Evolutionary conservation across 1,140 invertebrate genomes (phyloP).

Genomic region (Magallana gigas): DNA sequence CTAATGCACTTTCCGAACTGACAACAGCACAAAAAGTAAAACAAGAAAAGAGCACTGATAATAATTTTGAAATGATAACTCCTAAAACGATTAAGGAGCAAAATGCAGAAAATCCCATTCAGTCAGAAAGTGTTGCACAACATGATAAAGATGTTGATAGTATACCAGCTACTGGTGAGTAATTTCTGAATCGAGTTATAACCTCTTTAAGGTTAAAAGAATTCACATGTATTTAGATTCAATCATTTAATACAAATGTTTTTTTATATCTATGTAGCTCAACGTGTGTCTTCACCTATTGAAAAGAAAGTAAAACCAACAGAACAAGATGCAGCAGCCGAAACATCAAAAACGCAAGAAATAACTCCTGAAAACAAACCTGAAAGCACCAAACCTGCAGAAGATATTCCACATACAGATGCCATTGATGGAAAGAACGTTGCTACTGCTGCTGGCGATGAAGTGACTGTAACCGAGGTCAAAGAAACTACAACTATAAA

Average conservation of each 20-base stretch:
- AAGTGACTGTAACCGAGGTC: background rate
- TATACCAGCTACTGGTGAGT: constrained; percentile 12
- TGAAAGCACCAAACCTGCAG: background rate
- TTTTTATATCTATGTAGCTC: background rate
- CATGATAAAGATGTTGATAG: background rate
- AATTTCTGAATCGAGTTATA: too few species aligned
- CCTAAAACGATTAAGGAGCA: background rate
- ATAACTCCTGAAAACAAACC: background rate
- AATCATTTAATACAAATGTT: background rate
- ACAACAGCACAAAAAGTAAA: background rate
- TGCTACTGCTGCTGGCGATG: background rate
- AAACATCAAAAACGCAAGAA: background rate
- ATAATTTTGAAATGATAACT: background rate
- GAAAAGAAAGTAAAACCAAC: constrained; percentile 37
- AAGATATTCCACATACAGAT: background rate
- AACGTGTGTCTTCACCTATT: constrained; percentile 6
- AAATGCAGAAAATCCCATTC: background rate
- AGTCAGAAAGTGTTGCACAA: background rate
- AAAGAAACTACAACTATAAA: constrained; percentile 19
- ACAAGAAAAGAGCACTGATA: background rate
- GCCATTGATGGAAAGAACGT: background rate
- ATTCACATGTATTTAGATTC: too few species aligned
- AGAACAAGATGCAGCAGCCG: background rate
- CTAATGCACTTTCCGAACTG: background rate
- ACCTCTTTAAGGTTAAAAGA: too few species aligned